Conservation (phyloP, 2,113 vertebrate species). For the Pomatorhinus ruficollis region DNA sequence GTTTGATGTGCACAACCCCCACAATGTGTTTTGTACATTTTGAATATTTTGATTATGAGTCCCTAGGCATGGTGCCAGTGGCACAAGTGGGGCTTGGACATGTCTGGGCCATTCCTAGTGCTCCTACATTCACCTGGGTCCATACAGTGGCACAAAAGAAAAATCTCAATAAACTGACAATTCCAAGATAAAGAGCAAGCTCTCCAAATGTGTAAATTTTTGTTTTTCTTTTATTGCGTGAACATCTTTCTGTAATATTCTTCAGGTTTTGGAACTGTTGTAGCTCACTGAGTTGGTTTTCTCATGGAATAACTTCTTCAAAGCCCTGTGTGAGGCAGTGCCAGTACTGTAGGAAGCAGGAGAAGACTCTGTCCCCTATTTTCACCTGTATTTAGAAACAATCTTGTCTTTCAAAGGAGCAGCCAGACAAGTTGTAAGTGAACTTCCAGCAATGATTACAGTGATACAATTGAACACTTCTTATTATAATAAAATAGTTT, state of each 20-base stretch:
- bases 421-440: not conserved
- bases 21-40: not conserved
- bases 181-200: not conserved
- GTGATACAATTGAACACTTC: not conserved
- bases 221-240: not conserved
- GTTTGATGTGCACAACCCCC: slow-evolving; percentile 18
- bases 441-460: not conserved
- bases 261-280: not conserved
- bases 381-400: not conserved
- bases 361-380: not conserved
- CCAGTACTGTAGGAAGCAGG: not conserved
- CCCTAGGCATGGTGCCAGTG: not conserved
- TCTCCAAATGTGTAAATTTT: not conserved
- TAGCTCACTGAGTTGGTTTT: not conserved
- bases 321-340: not conserved
- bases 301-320: not conserved
- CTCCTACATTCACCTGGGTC: not conserved
- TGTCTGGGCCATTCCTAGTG: not conserved
- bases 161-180: not conserved
- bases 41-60: not conserved
- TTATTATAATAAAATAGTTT: not conserved
- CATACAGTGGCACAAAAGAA: not conserved
- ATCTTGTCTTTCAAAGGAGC: not conserved
- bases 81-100: not conserved
- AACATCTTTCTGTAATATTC: fast-evolving